Evolutionary conservation across 1,140 invertebrate genomes (phyloP).

Genomic region (Notospermus geniculatus): DNA sequence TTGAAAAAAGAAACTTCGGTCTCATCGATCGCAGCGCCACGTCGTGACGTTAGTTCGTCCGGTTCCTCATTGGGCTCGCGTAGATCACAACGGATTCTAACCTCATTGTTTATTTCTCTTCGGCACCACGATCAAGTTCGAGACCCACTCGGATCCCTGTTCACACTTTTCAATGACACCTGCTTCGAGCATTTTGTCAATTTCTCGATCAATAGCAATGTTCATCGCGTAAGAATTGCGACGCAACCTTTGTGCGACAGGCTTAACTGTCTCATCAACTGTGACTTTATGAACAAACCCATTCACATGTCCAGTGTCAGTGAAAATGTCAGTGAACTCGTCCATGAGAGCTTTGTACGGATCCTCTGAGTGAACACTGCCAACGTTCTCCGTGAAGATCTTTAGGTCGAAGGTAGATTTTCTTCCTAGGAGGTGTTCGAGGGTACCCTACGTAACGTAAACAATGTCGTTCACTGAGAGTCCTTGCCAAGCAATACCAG

Average conservation of each 20-base stretch:
- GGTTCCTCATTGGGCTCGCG: no score
- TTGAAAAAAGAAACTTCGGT: no score
- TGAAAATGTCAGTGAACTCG: not conserved
- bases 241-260: not conserved
- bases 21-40: no score
- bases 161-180: not conserved
- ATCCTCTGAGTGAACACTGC: not conserved
- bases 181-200: conserved; percentile 2
- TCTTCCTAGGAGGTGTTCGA: conserved; percentile 1
- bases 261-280: not conserved
- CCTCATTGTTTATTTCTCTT: no score
- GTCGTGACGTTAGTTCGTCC: no score
- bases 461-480: not conserved
- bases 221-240: conserved; percentile 6
- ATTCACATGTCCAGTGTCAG: not conserved
- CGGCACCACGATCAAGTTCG: not conserved
- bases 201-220: not conserved
- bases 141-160: conserved; percentile 4
- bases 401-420: conserved; percentile 1
- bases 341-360: not conserved
- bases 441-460: not conserved
- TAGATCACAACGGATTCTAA: no score
- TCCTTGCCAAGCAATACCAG: not conserved
- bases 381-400: conserved; percentile 5
- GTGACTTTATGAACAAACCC: conserved; percentile 6